phyloP scores from a whole-genome alignment of 2,888 invertebrate species.

The Amphiduros pacificus region DNA sequence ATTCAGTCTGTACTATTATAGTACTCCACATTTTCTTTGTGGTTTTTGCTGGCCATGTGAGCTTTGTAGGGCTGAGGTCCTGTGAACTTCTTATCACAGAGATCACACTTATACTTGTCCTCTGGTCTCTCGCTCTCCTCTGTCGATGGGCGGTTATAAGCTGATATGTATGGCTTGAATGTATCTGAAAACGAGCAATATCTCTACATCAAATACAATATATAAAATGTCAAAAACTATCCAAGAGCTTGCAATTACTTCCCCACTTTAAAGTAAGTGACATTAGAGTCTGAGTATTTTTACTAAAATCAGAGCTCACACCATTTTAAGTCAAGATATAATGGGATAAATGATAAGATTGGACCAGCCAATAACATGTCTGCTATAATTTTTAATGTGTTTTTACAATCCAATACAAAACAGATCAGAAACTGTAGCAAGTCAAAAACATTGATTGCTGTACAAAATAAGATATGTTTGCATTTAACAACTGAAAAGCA shows the following conservation, averaged over 20 bases:
- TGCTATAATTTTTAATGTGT: no score
- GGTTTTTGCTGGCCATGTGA: conserved; percentile 41
- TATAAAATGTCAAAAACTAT: no score
- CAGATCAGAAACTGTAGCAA: no score
- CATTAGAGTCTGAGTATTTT: neutral
- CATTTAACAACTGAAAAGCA: no score
- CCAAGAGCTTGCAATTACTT: neutral
- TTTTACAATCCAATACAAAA: no score
- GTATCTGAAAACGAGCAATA: conserved; percentile 1
- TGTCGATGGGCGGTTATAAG: conserved; percentile 24
- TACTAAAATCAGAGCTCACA: neutral
- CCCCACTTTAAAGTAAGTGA: neutral
- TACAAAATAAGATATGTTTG: no score
- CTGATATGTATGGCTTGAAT: conserved; percentile 19
- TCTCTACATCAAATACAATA: no score
- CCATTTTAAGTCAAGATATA: no score
- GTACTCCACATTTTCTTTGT: conserved; percentile 38
- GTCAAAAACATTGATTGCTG: no score
- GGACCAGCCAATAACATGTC: no score
- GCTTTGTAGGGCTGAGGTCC: conserved; percentile 40
- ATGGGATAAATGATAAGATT: no score
- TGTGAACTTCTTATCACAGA: conserved; percentile 42
- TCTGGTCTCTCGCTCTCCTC: neutral
- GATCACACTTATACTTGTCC: conserved; percentile 34
- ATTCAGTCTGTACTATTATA: no score